Evolutionary conservation across 1,140 invertebrate species (phyloP).

Genomic region (Drosophila kurseongensis): DNA sequence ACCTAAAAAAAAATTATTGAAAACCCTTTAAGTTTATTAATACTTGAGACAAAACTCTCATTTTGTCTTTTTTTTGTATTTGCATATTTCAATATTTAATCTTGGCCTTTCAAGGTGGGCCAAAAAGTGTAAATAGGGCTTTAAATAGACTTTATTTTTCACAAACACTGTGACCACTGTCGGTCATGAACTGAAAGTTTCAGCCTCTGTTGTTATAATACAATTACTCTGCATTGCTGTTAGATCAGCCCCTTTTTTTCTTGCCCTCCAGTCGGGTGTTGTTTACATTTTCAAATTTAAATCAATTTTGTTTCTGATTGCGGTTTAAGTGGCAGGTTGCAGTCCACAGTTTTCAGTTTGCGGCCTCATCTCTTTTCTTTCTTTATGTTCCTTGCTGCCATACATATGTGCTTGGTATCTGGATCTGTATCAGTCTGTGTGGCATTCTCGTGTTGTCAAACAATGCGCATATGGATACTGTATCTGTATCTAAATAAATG

Average conservation of each 20-base stretch:
- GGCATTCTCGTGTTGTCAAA: conserved; percentile 44
- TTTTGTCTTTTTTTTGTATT: no score
- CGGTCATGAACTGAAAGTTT: conserved; percentile 12
- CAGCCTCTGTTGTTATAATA: conserved; percentile 10
- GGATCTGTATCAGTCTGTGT: conserved; percentile 23
- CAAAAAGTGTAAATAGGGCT: background rate
- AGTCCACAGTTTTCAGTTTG: conserved; percentile 34
- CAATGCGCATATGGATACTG: conserved; percentile 46
- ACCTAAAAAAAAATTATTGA: no score
- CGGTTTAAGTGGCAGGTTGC: conserved; percentile 72
- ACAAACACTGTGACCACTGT: conserved; percentile 1
- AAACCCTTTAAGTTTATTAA: no score
- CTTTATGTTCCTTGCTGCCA: conserved; percentile 66
- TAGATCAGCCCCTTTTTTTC: conserved; percentile 4
- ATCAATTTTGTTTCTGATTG: conserved; percentile 77
- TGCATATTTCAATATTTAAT: conserved; percentile 1
- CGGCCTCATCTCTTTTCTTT: conserved; percentile 28
- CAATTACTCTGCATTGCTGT: conserved; percentile 33
- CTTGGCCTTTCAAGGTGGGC: background rate
- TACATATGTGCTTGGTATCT: conserved; percentile 52
- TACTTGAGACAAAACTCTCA: no score
- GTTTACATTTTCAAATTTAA: conserved; percentile 75
- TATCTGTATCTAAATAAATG: conserved; percentile 50
- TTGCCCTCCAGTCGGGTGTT: conserved; percentile 17
- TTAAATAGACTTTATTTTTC: background rate